Conservation (phyloP, 2,797 vertebrate genomes). For the Ispidina picta region DNA sequence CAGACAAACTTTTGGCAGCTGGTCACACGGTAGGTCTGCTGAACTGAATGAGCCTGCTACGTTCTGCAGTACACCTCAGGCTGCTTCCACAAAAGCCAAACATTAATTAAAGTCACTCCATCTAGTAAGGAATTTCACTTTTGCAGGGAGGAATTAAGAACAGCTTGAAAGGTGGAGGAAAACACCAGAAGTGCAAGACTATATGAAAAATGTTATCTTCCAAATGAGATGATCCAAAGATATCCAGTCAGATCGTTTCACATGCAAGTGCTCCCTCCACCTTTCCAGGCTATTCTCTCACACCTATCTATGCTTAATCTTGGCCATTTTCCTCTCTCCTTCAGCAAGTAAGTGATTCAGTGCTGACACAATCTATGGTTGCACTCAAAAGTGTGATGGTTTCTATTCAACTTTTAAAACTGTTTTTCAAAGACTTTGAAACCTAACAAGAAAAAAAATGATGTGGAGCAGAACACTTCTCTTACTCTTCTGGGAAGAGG, state of each 20-base stretch:
- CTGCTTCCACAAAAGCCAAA: background rate
- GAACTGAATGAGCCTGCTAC: background rate
- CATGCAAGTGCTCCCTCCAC: background rate
- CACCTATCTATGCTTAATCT: background rate
- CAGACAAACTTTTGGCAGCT: slow-evolving; percentile 10
- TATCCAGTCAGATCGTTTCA: background rate
- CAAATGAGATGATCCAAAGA: background rate
- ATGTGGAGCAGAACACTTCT: background rate
- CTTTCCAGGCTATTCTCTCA: background rate
- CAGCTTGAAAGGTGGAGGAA: background rate
- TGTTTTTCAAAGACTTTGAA: background rate
- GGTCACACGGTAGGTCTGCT: slow-evolving; percentile 13
- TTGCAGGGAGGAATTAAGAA: background rate
- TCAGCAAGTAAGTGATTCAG: background rate
- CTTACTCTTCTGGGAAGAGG: background rate
- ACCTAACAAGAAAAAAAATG: background rate
- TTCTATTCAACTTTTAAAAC: background rate
- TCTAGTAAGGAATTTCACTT: background rate
- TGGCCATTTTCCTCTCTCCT: background rate
- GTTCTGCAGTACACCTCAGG: background rate
- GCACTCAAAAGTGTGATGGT: background rate
- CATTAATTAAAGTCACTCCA: slow-evolving; percentile 7
- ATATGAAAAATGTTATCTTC: background rate
- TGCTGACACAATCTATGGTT: background rate
- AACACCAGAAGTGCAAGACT: background rate